Evolutionary conservation across 1,140 invertebrate genomes (phyloP).

Genomic region (Saccostrea cuccullata): DNA sequence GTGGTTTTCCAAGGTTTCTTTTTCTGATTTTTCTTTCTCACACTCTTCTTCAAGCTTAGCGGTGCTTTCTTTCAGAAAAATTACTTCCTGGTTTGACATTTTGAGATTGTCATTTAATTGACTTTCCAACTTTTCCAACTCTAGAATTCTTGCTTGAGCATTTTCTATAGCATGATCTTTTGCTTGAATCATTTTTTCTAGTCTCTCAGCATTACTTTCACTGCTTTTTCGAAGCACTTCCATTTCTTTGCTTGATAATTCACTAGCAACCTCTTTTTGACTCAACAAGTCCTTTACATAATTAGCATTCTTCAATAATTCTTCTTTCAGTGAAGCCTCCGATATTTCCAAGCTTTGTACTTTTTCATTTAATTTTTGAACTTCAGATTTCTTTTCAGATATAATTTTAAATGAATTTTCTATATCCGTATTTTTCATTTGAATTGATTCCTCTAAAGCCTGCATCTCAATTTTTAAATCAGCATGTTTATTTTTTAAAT

Average conservation of each 20-base stretch:
- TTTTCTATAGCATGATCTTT: neutral
- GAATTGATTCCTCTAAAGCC: neutral
- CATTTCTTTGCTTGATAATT: neutral
- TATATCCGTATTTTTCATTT: neutral
- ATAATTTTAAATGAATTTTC: neutral
- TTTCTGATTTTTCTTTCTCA: neutral
- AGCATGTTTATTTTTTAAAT: neutral
- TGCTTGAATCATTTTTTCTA: neutral
- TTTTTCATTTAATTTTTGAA: neutral
- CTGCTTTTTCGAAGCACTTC: neutral
- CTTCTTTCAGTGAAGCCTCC: neutral
- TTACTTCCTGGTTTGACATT: neutral
- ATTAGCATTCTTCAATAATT: slow-evolving; percentile 9
- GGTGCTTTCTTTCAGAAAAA: neutral
- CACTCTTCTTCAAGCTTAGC: neutral
- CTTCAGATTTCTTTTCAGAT: neutral
- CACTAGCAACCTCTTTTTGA: neutral
- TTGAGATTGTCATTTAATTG: neutral
- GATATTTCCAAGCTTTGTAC: neutral
- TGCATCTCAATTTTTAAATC: neutral
- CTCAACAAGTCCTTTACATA: neutral
- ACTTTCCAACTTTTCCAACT: neutral
- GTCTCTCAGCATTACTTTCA: neutral
- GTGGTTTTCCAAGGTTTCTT: neutral
- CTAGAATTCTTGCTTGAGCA: neutral